Conservation (phyloP, 2,888 invertebrate species). For the Aproaerema taeniolella region DNA sequence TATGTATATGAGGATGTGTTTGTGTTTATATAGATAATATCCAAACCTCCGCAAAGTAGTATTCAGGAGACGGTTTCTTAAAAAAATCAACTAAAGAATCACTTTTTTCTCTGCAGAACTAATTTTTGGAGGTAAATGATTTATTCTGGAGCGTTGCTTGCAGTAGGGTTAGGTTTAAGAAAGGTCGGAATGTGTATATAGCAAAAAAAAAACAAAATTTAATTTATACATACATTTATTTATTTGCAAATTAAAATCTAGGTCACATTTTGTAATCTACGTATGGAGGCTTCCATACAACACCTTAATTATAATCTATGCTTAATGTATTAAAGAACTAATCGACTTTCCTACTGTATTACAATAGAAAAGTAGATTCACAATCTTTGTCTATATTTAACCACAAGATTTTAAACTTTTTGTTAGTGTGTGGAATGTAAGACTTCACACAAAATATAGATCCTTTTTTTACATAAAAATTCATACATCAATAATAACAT, state of each 20-base stretch:
- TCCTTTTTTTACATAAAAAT: background rate
- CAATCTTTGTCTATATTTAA: constrained; percentile 8
- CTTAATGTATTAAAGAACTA: constrained; percentile 18
- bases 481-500: no score
- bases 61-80: no score
- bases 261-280: constrained; percentile 22
- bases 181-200: no score
- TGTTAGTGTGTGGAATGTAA: constrained; percentile 20
- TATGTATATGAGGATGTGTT: no score
- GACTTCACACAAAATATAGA: background rate
- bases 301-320: constrained; percentile 18
- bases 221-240: constrained; percentile 20
- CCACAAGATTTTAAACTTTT: no score
- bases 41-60: no score
- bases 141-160: no score
- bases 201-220: background rate
- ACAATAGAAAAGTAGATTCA: constrained; percentile 22
- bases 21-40: no score
- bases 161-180: no score
- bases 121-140: no score
- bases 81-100: no score
- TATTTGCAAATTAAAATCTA: constrained; percentile 19
- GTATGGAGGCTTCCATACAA: constrained; percentile 23
- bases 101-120: no score
- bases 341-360: constrained; percentile 19